Evolutionary conservation across 2,113 vertebrate genomes (phyloP), one percentile per base, ranked within the genome.

Genomic region (Corythoichthys intestinalis): DNA sequence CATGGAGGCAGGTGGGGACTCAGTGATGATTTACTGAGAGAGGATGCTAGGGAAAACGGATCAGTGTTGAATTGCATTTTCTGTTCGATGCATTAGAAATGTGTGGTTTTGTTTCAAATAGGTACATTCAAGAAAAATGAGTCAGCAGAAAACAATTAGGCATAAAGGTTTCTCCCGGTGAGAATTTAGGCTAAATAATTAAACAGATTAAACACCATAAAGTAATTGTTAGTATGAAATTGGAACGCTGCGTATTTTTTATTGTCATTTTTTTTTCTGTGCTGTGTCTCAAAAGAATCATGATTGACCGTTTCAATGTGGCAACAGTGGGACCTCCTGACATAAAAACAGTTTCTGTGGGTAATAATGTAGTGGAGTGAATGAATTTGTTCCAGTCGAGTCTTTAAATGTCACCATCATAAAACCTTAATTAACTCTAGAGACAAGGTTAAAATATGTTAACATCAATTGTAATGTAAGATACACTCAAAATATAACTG

Each of bases 1-100:
- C 74, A 60, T 38, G 53, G 74, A 68, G 66, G 65, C 37, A 34
- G 57, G 46, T 13, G 58, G 57, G 47, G 17, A 28, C 6, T 64
- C 39, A 59, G 34, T 74, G 80, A 85, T 77, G 89, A 86, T 75
- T 87, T 84, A 78, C 67, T 62, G 61, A 65, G 47, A 66, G 38
- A 73, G 67, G 72, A 78, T 78, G 70, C 73, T 59, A 69, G 73
- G 49, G 75, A 68, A 66, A 46, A 83, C 80, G 78, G 83, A 86
- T 87, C 70, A 69, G 71, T 84, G 67, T 80, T 72, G 65, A 85
- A 67, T 72, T 67, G 67, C 76, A 69, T 63, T 80, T 57, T 17
- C 66, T 56, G 54, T 38, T 71, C 54, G 47, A 64, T 48, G 72
- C 58, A 85, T 82, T 70, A 75, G 59, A 75, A 89, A 85, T 83